phyloP scores from a whole-genome alignment of 2,113 vertebrate genomes.

The Cynopterus brachyotis region DNA sequence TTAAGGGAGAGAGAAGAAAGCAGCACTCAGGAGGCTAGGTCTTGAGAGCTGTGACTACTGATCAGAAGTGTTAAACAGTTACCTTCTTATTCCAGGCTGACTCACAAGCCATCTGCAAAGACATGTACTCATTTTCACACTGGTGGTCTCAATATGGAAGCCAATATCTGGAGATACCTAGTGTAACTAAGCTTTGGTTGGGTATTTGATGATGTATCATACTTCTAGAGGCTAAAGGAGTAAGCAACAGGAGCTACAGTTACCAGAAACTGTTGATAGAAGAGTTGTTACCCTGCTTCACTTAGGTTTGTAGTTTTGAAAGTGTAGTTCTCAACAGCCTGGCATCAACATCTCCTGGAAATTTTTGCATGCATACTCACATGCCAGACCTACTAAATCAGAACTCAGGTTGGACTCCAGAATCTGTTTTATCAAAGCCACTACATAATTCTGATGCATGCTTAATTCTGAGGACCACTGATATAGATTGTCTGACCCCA shows the following conservation, averaged over 20 bases:
- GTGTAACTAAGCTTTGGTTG: background rate
- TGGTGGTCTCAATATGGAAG: background rate
- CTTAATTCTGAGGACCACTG: background rate
- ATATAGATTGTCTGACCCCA: too few relatives aligned
- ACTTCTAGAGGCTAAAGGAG: background rate
- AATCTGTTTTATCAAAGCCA: background rate
- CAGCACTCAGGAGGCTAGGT: background rate
- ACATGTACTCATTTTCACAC: conserved; percentile 21
- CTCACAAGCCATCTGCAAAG: conserved; percentile 23
- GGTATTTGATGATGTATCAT: background rate
- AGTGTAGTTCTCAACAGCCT: background rate
- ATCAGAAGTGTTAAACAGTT: conserved; percentile 35
- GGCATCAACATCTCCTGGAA: background rate
- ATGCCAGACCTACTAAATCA: background rate
- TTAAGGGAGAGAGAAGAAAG: background rate
- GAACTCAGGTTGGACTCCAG: background rate
- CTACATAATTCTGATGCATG: background rate
- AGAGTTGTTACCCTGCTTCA: background rate
- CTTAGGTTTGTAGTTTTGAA: background rate
- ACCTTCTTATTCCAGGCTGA: conserved; percentile 22
- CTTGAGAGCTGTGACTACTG: background rate
- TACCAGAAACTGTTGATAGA: background rate
- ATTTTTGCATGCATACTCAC: background rate
- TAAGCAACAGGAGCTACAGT: background rate
- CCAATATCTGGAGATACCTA: background rate